Evolutionary conservation across 2,888 invertebrate genomes (phyloP), one percentile per base, ranked within the genome.

Genomic region (Lepeophtheirus nordmannii): DNA sequence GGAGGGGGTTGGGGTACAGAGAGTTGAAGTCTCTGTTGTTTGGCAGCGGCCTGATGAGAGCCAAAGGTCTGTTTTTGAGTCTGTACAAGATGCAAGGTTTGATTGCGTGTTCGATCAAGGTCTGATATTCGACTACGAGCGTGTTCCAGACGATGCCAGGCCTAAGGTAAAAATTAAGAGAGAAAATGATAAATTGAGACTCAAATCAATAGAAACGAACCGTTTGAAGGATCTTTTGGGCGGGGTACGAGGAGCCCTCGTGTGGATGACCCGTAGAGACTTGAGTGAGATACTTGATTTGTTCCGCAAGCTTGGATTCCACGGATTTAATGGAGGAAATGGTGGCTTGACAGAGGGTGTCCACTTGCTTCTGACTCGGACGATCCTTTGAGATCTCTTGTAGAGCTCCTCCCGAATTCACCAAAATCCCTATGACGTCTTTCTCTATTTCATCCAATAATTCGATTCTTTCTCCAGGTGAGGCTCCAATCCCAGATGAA

Each of bases 91-190:
- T 46, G 53, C 1, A 20, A n/a, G 20, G 63, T 53, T n/a, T 63
- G 53, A 14, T 53, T 20, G 1, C 63, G 46, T 1, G 30, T 20
- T 17, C 63, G 22, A 14, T 63, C 63, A 46, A 63, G 30, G n/a
- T 63, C 63, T 22, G 63, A n/a, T 14, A 63, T 53, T 12, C 63
- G 63, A 22, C 30, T 63, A n/a, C 53, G 22, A 17, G 53, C 66
- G 60, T 66, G 66, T 37, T 59, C 66, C 14, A 66, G 37, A 10
- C 66, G 59, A 60, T 66, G 66, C 66, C 66, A 66, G 38, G 66
- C 66, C 53, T 46, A 8, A 14, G 8, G 5, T 17, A 46, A 46
- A 8, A 30, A 30, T 30, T 2, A 30, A 30, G 2, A 30, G 7
- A 30, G 30, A 30, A 7, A 30, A 7, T 30, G 2, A 30, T 30